Evolutionary conservation across 2,113 vertebrate genomes (phyloP).

Genomic region (Callipepla californica): DNA sequence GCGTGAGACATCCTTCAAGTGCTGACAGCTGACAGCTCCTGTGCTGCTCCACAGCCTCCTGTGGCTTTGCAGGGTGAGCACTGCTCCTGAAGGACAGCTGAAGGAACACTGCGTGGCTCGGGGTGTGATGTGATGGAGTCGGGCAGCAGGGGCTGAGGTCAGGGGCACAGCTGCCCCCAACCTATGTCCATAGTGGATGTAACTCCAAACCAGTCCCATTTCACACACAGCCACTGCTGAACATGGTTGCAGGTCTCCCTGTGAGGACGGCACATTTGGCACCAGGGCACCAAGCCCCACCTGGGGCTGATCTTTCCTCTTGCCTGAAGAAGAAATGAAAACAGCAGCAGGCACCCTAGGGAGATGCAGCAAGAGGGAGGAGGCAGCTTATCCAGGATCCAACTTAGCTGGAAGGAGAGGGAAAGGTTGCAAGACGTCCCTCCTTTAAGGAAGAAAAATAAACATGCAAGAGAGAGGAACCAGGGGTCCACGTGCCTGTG

Average conservation of each 20-base stretch:
- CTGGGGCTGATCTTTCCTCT: not conserved
- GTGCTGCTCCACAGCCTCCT: not conserved
- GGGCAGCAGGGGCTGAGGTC: not conserved
- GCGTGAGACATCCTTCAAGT: not conserved
- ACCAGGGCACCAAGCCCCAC: not conserved
- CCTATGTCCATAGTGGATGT: accelerated
- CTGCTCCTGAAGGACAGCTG: not conserved
- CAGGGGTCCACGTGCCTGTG: not conserved
- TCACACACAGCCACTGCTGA: accelerated
- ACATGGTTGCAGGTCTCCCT: not conserved
- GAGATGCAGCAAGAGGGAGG: constrained; percentile 5
- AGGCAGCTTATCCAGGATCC: constrained; percentile 7
- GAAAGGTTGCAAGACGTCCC: not conserved
- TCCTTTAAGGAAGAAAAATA: constrained; percentile 19
- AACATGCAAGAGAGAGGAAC: not conserved
- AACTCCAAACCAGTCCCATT: not conserved
- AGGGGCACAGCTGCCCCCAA: not conserved
- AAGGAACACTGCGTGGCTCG: not conserved
- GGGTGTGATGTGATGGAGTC: not conserved
- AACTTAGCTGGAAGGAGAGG: constrained; percentile 36
- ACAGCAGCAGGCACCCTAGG: not conserved
- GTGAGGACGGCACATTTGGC: not conserved
- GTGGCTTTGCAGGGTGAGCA: not conserved
- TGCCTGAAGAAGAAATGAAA: not conserved
- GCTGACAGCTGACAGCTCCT: not conserved